Evolutionary conservation across 2,113 vertebrate genomes (phyloP).

Genomic region (Holacanthus passer): DNA sequence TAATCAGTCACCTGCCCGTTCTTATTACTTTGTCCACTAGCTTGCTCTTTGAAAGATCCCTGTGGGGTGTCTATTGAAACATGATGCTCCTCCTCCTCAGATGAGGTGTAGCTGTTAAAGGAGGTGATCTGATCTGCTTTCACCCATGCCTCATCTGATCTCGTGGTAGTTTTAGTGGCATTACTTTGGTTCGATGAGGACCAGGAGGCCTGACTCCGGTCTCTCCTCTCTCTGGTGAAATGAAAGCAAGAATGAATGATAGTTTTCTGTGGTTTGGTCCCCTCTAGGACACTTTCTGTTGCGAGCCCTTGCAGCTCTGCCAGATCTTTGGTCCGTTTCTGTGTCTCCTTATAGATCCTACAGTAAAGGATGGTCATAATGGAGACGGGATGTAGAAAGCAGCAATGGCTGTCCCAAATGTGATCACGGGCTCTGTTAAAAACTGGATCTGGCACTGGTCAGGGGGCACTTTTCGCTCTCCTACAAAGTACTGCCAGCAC

Average conservation of each 20-base stretch:
- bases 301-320: constrained; percentile 95
- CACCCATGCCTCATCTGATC: constrained; percentile 86
- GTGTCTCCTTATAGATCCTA: constrained; percentile 97
- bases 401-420: constrained; percentile 97
- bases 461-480: constrained; percentile 88
- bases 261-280: constrained; percentile 86
- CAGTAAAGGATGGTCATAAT: constrained; percentile 99
- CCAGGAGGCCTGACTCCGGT: constrained; percentile 92
- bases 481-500: constrained; percentile 98
- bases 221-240: constrained; percentile 88
- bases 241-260: constrained; percentile 91
- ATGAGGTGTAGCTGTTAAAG: constrained; percentile 93
- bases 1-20: constrained; percentile 83
- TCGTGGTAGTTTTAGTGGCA: constrained; percentile 84
- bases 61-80: constrained; percentile 85
- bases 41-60: constrained; percentile 87
- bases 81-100: constrained; percentile 91
- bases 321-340: constrained; percentile 96
- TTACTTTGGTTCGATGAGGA: constrained; percentile 94
- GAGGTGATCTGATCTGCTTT: constrained; percentile 90
- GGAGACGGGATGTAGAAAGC: constrained; percentile 97
- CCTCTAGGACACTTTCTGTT: constrained; percentile 83
- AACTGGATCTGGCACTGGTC: constrained; percentile 97
- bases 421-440: constrained; percentile 95
- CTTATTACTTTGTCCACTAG: constrained; percentile 74